A percentile compares a stretch with the other conserved stretches of the same genome.
These are phyloP conservation scores for Orientallactaga bullata DNA, from an alignment of 2,113 vertebrate species.

Conservation along the genomic window DNA sequence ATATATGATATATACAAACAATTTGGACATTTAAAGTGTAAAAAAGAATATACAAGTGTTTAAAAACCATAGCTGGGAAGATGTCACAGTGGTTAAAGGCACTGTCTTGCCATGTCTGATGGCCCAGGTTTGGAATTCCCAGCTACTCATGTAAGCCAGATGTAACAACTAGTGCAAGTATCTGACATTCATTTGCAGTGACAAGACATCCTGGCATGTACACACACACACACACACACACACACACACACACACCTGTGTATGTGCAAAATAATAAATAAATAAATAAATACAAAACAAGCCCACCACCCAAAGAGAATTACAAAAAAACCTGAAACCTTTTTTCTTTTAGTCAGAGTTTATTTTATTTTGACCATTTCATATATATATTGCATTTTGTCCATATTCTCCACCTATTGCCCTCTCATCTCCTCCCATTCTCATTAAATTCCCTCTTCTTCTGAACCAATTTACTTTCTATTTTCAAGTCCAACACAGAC, in stretches of 20 bases:
- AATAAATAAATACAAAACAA: neutral
- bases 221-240: neutral
- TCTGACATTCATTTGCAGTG: no score
- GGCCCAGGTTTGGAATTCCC: neutral
- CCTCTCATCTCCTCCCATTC: no score
- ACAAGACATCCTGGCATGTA: no score
- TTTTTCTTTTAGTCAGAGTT: neutral
- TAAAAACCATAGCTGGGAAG: neutral
- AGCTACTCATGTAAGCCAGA: no score
- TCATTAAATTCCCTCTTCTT: no score
- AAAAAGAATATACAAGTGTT: constrained; percentile 19
- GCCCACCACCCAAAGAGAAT: neutral
- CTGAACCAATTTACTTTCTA: no score
- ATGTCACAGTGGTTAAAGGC: neutral
- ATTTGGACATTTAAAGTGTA: neutral
- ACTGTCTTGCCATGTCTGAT: neutral
- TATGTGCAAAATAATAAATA: neutral
- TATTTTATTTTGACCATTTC: no score
- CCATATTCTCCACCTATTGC: no score
- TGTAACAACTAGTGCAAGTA: no score
- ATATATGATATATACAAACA: neutral
- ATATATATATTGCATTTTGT: no score
- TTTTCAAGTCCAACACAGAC: no score
- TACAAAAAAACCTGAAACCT: neutral
- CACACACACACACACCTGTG: neutral